phyloP scores from a whole-genome alignment of 1,140 invertebrate species.

The Drosophila chauvacae region DNA sequence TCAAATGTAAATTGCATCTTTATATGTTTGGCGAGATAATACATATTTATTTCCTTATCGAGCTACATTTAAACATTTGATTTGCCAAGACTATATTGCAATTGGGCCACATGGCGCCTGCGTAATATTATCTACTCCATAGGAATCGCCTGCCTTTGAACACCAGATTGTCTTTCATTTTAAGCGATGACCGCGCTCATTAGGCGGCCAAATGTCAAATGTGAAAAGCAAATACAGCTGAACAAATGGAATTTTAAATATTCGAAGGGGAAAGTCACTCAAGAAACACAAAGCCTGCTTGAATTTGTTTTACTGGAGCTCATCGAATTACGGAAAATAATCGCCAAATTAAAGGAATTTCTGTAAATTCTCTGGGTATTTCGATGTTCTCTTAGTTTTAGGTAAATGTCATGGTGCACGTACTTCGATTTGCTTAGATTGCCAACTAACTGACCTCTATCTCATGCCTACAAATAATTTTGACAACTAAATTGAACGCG shows the following conservation, averaged over 20 bases:
- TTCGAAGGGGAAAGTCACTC: neutral
- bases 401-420: neutral
- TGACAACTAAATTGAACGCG: constrained; percentile 9
- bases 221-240: constrained; percentile 65
- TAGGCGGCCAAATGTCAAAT: constrained; percentile 39
- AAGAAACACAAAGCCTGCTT: neutral
- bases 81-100: neutral
- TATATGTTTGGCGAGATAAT: neutral
- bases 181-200: constrained; percentile 42
- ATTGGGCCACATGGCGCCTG: constrained; percentile 21
- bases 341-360: too few species aligned
- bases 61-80: neutral
- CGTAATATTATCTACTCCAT: constrained; percentile 4
- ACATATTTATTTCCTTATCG: neutral
- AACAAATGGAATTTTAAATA: constrained; percentile 18
- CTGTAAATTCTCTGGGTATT: neutral
- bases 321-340: neutral
- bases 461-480: constrained; percentile 7
- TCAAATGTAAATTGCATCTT: neutral
- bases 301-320: neutral
- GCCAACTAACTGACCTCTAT: neutral
- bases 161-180: constrained; percentile 61
- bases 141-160: constrained; percentile 2
- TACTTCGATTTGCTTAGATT: neutral
- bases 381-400: neutral